A percentile compares a stretch with the other conserved stretches of the same genome.
Conservation (phyloP, 2,888 invertebrate species). For the Caenorhabditis macrosperma region DNA sequence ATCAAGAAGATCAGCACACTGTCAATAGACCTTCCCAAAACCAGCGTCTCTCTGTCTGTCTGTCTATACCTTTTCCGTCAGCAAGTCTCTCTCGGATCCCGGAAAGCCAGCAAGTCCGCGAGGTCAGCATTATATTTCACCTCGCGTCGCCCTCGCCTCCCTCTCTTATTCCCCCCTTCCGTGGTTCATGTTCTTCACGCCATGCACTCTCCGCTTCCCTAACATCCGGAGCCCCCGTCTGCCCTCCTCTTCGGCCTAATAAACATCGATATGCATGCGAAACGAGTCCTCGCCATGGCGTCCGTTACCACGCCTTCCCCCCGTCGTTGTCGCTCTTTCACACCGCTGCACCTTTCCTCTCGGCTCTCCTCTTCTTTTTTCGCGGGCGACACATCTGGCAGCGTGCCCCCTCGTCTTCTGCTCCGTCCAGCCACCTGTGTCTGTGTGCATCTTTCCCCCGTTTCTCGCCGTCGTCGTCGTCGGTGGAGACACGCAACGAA, state of each 20-base stretch:
- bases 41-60: neutral
- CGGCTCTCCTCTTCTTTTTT: constrained; percentile 11
- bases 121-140: constrained; percentile 48
- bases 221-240: constrained; percentile 34
- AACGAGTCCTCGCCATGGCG: constrained; percentile 40
- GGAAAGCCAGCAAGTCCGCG: too few species aligned
- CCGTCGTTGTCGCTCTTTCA: neutral
- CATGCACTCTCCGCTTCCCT: constrained; percentile 40
- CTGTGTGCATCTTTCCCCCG: constrained; percentile 2
- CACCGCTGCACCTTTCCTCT: constrained; percentile 26
- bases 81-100: constrained; percentile 35
- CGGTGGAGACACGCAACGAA: neutral
- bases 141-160: constrained; percentile 3
- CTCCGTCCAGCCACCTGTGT: neutral
- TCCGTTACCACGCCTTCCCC: constrained; percentile 50
- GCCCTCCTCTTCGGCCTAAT: constrained; percentile 44
- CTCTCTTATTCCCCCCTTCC: constrained; percentile 9
- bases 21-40: too few species aligned
- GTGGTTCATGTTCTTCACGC: constrained; percentile 50
- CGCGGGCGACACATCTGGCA: constrained; percentile 21
- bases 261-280: constrained; percentile 52
- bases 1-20: neutral
- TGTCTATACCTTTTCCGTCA: constrained; percentile 27
- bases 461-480: neutral
- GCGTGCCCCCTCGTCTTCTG: constrained; percentile 11